phyloP scores from a whole-genome alignment of 2,113 vertebrate species.

The Brachionichthys hirsutus region DNA sequence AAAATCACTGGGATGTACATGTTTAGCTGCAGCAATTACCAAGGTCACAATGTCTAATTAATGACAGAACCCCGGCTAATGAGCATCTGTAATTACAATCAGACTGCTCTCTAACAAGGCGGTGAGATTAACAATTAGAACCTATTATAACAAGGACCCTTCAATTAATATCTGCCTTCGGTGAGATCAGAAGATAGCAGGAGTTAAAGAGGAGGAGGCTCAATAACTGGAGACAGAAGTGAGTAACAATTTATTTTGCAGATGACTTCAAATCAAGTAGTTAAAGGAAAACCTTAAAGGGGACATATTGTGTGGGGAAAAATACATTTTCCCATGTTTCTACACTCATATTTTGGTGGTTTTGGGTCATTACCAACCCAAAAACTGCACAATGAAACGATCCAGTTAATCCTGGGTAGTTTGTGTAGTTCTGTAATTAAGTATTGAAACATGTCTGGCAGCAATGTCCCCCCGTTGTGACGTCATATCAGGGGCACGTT shows the following conservation, averaged over 20 bases:
- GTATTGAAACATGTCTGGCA: too few relatives aligned
- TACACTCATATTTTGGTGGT: too few relatives aligned
- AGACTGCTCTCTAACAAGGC: conserved; percentile 63
- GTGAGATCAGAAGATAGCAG: conserved; percentile 15
- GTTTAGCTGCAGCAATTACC: conserved; percentile 56
- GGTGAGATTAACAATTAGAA: conserved; percentile 71
- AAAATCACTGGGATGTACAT: conserved; percentile 32
- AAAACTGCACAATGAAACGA: too few relatives aligned
- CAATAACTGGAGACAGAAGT: background rate
- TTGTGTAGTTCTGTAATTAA: too few relatives aligned
- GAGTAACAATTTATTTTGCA: background rate
- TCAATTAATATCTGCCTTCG: conserved; percentile 68
- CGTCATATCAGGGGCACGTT: too few relatives aligned
- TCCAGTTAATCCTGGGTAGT: too few relatives aligned
- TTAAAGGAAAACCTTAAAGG: too few relatives aligned
- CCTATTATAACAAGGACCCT: conserved; percentile 61
- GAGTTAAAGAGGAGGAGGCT: background rate
- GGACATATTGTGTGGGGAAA: too few relatives aligned
- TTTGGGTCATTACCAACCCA: too few relatives aligned
- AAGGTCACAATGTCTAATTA: conserved; percentile 68
- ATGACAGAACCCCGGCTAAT: conserved; percentile 55
- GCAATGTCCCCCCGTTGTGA: too few relatives aligned
- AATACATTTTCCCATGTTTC: too few relatives aligned
- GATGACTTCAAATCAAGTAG: too few relatives aligned
- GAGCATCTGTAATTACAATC: conserved; percentile 69